These are phyloP conservation scores for Nerophis lumbriciformis DNA, from an alignment of 2,113 vertebrate genomes.

Conservation along the genomic window DNA sequence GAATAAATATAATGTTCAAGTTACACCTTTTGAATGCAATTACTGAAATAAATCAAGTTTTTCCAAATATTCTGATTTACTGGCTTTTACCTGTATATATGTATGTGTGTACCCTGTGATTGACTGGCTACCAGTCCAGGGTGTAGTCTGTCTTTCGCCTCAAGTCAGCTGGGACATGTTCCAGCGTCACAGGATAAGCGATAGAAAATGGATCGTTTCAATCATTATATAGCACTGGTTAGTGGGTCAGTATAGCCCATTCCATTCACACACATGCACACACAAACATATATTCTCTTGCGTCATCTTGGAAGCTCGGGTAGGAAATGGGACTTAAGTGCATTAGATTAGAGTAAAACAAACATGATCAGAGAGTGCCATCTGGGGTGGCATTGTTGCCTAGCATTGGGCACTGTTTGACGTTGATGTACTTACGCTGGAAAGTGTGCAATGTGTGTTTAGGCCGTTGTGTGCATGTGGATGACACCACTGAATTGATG, in stretches of 20 bases:
- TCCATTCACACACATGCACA: background rate
- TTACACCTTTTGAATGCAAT: no score
- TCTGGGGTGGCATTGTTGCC: slow-evolving; percentile 67
- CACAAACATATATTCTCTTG: slow-evolving; percentile 12
- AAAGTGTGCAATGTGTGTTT: slow-evolving; percentile 24
- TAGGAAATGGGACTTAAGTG: slow-evolving; percentile 55
- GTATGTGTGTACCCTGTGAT: no score
- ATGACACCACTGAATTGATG: slow-evolving; percentile 43
- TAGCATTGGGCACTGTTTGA: slow-evolving; percentile 55
- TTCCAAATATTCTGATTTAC: no score
- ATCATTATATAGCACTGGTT: background rate
- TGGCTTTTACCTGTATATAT: no score
- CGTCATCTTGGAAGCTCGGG: slow-evolving; percentile 43
- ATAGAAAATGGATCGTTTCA: background rate
- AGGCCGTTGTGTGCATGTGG: slow-evolving; percentile 25
- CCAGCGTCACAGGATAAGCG: no score
- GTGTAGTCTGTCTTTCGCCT: no score
- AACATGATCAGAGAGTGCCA: slow-evolving; percentile 66
- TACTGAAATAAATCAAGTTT: no score
- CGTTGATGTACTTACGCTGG: slow-evolving; percentile 37
- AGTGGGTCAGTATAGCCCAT: slow-evolving; percentile 2
- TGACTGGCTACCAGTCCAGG: no score
- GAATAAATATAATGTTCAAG: no score
- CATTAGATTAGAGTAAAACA: slow-evolving; percentile 67
- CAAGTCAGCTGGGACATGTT: no score